Evolutionary conservation across 2,113 vertebrate species (phyloP).

Genomic region (Macquaria ambigua): DNA sequence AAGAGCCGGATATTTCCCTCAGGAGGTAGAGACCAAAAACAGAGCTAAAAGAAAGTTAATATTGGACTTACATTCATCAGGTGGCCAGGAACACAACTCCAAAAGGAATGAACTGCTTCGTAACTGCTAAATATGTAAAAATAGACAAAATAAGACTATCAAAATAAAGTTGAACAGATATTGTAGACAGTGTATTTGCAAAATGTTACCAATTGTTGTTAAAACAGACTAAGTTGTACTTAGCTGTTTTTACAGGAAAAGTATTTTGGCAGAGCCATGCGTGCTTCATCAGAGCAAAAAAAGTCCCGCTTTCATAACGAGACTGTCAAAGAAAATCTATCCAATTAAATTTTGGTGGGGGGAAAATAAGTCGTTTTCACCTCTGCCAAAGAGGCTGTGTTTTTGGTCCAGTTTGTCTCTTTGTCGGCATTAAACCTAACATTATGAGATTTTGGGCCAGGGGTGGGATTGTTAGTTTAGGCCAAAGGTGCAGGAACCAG

Average conservation of each 20-base stretch:
- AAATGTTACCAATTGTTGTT: neutral
- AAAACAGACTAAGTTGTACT: neutral
- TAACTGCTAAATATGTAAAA: no score
- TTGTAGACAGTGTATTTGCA: neutral
- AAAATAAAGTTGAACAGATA: neutral
- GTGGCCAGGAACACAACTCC: no score
- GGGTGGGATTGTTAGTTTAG: neutral
- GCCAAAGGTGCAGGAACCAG: neutral
- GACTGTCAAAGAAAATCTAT: conserved; percentile 17
- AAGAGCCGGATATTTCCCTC: neutral
- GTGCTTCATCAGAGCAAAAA: neutral
- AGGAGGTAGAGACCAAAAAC: neutral
- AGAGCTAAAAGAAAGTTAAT: neutral
- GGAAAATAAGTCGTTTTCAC: neutral
- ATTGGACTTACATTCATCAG: neutral
- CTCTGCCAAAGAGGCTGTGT: neutral
- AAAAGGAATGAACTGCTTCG: no score
- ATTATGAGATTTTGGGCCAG: neutral
- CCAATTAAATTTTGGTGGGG: conserved; percentile 5
- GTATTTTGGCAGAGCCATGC: neutral
- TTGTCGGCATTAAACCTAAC: conserved; percentile 2
- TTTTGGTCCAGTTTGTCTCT: conserved; percentile 10
- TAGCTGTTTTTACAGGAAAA: no score
- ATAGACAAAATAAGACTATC: no score
- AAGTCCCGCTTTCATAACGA: neutral